phyloP scores from a whole-genome alignment of 1,140 invertebrate species.

The Drosophila triauraria region DNA sequence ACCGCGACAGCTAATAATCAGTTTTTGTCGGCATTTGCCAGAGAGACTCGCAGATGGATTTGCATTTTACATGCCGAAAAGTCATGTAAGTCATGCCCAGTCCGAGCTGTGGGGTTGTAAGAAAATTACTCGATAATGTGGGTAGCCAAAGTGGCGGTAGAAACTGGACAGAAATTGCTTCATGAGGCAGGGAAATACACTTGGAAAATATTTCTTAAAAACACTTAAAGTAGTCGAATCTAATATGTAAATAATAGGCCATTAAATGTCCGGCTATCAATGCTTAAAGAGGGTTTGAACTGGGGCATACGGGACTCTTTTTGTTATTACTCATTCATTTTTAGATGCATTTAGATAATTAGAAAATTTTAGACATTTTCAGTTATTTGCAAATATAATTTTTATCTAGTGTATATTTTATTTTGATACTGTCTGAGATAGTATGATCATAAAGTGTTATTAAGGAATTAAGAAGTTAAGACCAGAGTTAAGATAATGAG shows the following conservation, averaged over 20 bases:
- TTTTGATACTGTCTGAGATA: neutral
- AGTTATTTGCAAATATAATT: neutral
- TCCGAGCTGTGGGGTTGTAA: conserved; percentile 27
- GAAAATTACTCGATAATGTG: conserved; percentile 24
- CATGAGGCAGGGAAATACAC: conserved; percentile 10
- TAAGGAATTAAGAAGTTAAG: neutral
- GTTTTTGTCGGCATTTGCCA: conserved; percentile 53
- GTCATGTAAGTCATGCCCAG: conserved; percentile 71
- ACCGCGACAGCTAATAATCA: conserved; percentile 38
- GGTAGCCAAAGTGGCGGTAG: conserved; percentile 27
- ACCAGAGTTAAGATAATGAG: neutral
- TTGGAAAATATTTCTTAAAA: neutral
- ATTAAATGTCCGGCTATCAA: neutral
- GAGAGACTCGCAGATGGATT: conserved; percentile 44
- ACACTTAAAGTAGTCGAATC: neutral
- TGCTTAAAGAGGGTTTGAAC: neutral
- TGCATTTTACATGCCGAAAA: conserved; percentile 73
- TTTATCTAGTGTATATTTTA: neutral
- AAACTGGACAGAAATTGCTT: conserved; percentile 57
- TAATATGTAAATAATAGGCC: neutral
- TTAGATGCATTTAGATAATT: neutral
- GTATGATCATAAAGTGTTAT: neutral
- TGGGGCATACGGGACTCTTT: neutral
- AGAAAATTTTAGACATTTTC: too few species aligned
- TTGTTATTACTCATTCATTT: neutral